Percentiles rank a stretch among this genome's conserved stretches.
These are phyloP conservation scores for Ferrisia virgata DNA, from an alignment of 2,888 invertebrate species.

Conservation along the genomic window DNA sequence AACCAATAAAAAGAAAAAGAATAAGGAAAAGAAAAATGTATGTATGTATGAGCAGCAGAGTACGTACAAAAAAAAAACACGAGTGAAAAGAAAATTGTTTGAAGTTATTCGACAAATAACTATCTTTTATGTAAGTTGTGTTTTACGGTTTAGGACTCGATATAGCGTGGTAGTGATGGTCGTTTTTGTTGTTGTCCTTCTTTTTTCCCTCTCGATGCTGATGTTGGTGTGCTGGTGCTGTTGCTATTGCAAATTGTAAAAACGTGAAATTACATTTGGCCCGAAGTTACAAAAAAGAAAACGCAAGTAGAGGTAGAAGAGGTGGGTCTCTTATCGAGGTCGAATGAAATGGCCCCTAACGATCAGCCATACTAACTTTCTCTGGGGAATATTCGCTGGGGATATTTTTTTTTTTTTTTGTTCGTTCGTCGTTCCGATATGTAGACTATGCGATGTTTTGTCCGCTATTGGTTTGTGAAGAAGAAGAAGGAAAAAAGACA, in stretches of 20 bases:
- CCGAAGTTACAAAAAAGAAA: not conserved
- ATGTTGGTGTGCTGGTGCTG: not conserved
- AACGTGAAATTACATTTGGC: slow-evolving; percentile 17
- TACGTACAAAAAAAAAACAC: not conserved
- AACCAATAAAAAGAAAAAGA: not conserved
- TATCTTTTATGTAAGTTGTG: slow-evolving; percentile 10
- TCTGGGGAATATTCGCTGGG: not conserved
- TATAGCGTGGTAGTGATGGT: not conserved
- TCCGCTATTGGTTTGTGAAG: not conserved
- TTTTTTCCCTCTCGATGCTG: too few species aligned
- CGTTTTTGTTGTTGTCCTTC: not conserved
- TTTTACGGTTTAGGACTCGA: slow-evolving; percentile 11
- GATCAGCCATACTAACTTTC: not conserved
- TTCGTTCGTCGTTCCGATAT: not conserved
- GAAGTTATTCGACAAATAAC: slow-evolving; percentile 14
- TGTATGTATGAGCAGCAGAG: too few species aligned
- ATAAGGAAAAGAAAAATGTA: too few species aligned
- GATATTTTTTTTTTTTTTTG: not conserved
- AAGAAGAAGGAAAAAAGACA: not conserved
- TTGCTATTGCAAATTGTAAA: not conserved
- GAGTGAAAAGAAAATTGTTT: slow-evolving; percentile 10
- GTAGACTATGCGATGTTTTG: not conserved
- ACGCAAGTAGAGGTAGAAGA: not conserved
- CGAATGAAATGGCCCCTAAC: slow-evolving; percentile 7
- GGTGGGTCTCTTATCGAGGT: not conserved